phyloP scores from a whole-genome alignment of 2,797 vertebrate genomes.

The Sylvilagus floridanus region DNA sequence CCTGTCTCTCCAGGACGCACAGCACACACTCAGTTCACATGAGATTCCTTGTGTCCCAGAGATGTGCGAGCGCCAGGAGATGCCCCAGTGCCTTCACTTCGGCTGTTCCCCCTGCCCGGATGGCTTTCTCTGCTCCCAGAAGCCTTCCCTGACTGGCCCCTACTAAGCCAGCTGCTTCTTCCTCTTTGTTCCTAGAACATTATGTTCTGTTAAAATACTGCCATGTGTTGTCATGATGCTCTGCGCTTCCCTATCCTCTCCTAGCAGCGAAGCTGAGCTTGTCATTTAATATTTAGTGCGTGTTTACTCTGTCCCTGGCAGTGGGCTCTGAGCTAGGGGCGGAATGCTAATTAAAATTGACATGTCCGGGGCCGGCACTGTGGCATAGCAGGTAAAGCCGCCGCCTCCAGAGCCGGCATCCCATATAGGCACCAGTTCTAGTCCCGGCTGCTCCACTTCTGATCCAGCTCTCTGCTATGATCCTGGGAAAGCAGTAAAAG shows the following conservation, averaged over 20 bases:
- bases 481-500: too few relatives aligned
- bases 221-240: not conserved
- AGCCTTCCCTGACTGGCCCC: not conserved
- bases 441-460: too few relatives aligned
- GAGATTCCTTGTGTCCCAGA: constrained; percentile 22
- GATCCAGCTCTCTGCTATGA: too few relatives aligned
- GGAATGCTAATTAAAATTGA: not conserved
- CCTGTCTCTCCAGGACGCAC: not conserved
- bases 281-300: not conserved
- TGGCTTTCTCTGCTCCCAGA: not conserved
- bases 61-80: not conserved
- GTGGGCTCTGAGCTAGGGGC: not conserved
- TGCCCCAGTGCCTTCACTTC: not conserved
- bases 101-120: not conserved
- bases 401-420: too few relatives aligned
- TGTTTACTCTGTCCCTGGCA: not conserved
- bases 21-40: not conserved
- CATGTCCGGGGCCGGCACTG: too few relatives aligned
- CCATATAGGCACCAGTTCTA: too few relatives aligned
- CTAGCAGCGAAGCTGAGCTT: not conserved
- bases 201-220: not conserved
- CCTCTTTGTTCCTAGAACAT: not conserved
- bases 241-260: not conserved
- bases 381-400: too few relatives aligned
- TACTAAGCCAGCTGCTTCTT: not conserved